Percentiles rank a stretch among this genome's conserved stretches.
Conservation (phyloP, 2,888 invertebrate species). For the Odontocolon sp. region DNA sequence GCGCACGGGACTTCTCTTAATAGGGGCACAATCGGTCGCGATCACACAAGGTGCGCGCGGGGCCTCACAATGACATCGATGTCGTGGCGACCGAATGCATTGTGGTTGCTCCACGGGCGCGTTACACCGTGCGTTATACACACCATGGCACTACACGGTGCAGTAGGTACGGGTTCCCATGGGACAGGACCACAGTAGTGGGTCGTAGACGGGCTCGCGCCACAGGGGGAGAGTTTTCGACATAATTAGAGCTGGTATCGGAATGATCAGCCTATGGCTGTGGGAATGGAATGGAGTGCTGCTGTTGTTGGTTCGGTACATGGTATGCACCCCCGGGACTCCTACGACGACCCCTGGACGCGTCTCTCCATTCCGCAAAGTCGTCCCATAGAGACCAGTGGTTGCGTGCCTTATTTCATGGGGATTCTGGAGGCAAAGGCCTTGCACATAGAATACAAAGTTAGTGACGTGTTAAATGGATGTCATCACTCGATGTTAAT, state of each 20-base stretch:
- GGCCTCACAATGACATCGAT: slow-evolving; percentile 75
- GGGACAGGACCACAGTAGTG: slow-evolving; percentile 37
- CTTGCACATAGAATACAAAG: slow-evolving; percentile 34
- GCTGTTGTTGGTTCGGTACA: slow-evolving; percentile 37
- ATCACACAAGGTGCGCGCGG: slow-evolving; percentile 74
- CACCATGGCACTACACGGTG: neutral
- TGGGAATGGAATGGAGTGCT: slow-evolving; percentile 52
- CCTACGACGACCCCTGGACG: slow-evolving; percentile 54
- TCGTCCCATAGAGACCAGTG: slow-evolving; percentile 31
- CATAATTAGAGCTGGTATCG: slow-evolving; percentile 78
- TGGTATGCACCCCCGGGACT: slow-evolving; percentile 58
- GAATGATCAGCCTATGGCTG: slow-evolving; percentile 73
- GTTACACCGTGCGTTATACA: slow-evolving; percentile 57
- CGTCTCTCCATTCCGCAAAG: slow-evolving; percentile 1
- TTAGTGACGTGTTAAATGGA: slow-evolving; percentile 69
- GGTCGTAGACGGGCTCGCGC: slow-evolving; percentile 62
- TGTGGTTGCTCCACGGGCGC: slow-evolving; percentile 71
- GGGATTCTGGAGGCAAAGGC: slow-evolving; percentile 18
- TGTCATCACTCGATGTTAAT: slow-evolving; percentile 33
- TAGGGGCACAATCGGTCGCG: slow-evolving; percentile 74
- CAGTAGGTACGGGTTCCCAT: slow-evolving; percentile 51
- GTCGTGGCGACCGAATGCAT: slow-evolving; percentile 62
- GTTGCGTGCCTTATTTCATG: slow-evolving; percentile 11
- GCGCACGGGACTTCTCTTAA: slow-evolving; percentile 64
- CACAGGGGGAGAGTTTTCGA: slow-evolving; percentile 70